Evolutionary conservation across 2,113 vertebrate genomes (phyloP).

Genomic region (Aix galericulata): DNA sequence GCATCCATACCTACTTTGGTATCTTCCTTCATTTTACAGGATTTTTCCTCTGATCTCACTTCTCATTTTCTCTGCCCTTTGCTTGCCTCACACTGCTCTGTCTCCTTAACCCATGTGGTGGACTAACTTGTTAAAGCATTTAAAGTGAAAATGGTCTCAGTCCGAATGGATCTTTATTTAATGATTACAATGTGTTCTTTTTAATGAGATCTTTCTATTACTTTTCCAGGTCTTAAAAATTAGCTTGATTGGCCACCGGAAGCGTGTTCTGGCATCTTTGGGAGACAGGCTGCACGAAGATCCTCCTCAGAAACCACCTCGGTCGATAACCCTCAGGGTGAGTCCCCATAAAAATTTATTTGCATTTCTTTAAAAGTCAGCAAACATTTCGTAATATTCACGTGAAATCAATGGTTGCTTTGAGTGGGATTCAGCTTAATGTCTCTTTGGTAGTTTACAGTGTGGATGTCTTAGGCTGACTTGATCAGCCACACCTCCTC

Average conservation of each 20-base stretch:
- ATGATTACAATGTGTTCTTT: neutral
- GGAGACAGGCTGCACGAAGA: slow-evolving; percentile 96
- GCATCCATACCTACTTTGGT: neutral
- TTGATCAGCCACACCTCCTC: neutral
- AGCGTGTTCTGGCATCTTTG: slow-evolving; percentile 93
- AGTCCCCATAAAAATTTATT: slow-evolving; percentile 49
- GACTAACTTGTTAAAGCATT: neutral
- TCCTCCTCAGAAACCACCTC: slow-evolving; percentile 93
- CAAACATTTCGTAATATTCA: neutral
- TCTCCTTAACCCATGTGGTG: neutral
- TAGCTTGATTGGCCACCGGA: slow-evolving; percentile 93
- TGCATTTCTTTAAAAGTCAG: neutral
- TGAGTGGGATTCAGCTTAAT: neutral
- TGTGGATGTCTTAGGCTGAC: neutral
- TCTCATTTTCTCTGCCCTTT: neutral
- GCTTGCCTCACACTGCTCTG: neutral
- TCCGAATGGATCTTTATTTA: neutral
- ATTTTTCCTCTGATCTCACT: neutral
- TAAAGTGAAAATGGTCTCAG: neutral
- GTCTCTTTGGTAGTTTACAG: neutral
- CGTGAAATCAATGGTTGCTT: neutral
- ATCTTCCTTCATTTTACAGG: neutral
- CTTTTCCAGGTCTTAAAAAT: slow-evolving; percentile 93
- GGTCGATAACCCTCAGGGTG: slow-evolving; percentile 95
- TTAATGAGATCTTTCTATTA: slow-evolving; percentile 10